Conservation (phyloP, 2,113 vertebrate species). For the Bucco capensis region DNA sequence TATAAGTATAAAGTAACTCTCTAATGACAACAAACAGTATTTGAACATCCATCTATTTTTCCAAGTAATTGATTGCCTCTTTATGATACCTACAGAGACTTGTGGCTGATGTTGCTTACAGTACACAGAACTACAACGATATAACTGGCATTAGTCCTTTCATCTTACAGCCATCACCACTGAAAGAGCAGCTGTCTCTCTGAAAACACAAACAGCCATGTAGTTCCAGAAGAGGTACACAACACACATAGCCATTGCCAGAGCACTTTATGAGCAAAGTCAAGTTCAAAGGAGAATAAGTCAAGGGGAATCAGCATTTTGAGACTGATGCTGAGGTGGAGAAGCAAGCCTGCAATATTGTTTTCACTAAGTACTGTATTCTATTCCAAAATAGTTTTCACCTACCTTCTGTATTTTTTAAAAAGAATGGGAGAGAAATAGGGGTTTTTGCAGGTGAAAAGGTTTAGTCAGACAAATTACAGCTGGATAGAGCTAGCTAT, state of each 20-base stretch:
- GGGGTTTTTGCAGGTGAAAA: neutral
- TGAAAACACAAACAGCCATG: neutral
- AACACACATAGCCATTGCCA: neutral
- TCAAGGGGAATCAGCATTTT: neutral
- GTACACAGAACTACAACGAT: neutral
- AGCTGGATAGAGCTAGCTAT: neutral
- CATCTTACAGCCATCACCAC: neutral
- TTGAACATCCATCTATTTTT: constrained; percentile 11
- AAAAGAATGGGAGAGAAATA: neutral
- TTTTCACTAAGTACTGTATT: neutral
- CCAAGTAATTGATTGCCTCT: neutral
- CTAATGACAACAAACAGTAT: neutral
- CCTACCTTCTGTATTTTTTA: neutral
- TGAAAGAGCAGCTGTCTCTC: neutral
- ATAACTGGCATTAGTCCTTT: neutral
- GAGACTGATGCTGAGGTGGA: neutral
- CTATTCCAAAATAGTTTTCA: neutral
- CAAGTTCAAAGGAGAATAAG: neutral
- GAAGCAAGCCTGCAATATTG: neutral
- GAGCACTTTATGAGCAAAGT: neutral
- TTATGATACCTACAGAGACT: neutral
- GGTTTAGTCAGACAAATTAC: neutral
- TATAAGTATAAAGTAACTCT: neutral
- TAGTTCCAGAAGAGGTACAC: neutral
- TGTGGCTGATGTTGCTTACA: neutral